Percentiles rank a stretch among this genome's conserved stretches.
These are phyloP conservation scores for Lonchura striata DNA, from an alignment of 2,113 vertebrate species.

Conservation along the genomic window DNA sequence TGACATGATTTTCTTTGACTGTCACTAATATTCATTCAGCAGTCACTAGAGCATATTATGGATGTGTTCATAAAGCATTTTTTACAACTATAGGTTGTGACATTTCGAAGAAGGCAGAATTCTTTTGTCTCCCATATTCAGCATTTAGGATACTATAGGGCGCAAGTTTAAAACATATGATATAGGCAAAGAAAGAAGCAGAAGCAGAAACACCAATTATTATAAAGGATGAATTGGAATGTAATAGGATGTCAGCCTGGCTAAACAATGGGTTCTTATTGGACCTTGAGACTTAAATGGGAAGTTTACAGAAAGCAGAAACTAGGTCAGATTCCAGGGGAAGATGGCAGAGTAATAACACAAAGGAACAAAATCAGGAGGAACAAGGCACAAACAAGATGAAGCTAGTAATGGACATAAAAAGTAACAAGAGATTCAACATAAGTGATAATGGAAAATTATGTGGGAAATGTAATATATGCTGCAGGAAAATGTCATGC, in stretches of 20 bases:
- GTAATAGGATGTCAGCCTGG: background rate
- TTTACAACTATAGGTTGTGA: background rate
- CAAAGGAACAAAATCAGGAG: background rate
- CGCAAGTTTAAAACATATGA: background rate
- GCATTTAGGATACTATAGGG: background rate
- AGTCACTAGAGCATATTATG: background rate
- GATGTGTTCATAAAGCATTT: background rate
- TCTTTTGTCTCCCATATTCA: background rate
- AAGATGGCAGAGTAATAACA: background rate
- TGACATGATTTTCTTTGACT: background rate
- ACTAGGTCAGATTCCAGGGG: background rate
- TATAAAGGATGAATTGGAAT: background rate
- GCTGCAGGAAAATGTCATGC: background rate
- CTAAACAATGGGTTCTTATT: background rate
- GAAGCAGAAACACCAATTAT: background rate
- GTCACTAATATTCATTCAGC: background rate
- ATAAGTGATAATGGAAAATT: background rate
- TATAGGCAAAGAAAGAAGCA: background rate
- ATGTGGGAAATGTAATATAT: background rate
- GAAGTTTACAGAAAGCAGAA: background rate
- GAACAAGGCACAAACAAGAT: background rate
- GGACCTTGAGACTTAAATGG: background rate
- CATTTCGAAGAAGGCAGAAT: background rate
- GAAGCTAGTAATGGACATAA: background rate
- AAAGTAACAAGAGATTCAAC: background rate